These are phyloP conservation scores for Callaeas wilsoni DNA, from an alignment of 2,113 vertebrate genomes.

Conservation along the genomic window DNA sequence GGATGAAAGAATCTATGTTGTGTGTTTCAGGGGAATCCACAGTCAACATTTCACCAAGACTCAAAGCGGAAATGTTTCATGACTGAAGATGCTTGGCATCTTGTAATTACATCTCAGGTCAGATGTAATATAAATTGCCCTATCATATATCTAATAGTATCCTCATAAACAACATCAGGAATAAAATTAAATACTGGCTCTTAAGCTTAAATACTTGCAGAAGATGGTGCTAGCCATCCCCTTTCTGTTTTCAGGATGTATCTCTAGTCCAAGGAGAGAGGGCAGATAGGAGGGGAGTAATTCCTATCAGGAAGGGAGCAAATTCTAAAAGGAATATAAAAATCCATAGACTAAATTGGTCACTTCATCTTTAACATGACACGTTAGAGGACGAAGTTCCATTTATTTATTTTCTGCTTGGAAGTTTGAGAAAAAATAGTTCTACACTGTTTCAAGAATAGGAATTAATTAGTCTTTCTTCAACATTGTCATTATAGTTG, in stretches of 20 bases:
- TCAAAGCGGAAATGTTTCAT: neutral
- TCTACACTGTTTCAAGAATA: neutral
- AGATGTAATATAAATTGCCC: neutral
- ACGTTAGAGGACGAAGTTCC: neutral
- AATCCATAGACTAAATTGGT: neutral
- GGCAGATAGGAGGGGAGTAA: neutral
- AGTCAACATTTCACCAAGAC: neutral
- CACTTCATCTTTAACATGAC: neutral
- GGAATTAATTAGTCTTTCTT: neutral
- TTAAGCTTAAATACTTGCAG: neutral
- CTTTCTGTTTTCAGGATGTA: neutral
- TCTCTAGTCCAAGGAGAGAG: neutral
- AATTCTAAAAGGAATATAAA: neutral
- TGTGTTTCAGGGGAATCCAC: neutral
- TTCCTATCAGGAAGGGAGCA: too few relatives aligned
- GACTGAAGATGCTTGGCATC: neutral
- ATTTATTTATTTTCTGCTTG: neutral
- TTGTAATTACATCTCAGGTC: neutral
- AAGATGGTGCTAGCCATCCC: neutral
- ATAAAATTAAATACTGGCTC: neutral
- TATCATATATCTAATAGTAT: neutral
- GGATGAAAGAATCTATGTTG: neutral
- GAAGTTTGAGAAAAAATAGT: neutral
- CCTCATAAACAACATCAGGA: neutral
- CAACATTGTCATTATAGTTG: neutral